Conservation (phyloP, 2,113 vertebrate species). For the Atlantisia rogersi region DNA sequence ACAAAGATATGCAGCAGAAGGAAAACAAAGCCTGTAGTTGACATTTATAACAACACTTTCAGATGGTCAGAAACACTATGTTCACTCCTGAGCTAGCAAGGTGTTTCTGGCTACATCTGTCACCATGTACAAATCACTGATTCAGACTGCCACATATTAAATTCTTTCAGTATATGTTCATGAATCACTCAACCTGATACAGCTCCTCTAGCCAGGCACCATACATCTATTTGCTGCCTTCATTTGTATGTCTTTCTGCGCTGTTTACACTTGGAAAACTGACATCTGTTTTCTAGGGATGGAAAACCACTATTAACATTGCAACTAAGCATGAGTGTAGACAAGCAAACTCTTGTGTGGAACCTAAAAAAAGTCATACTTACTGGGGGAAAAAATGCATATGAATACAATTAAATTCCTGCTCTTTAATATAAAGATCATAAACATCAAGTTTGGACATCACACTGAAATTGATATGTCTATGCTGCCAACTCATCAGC, state of each 20-base stretch:
- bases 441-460: not conserved
- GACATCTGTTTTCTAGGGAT: not conserved
- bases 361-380: not conserved
- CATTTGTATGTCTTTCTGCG: not conserved
- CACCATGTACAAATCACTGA: conserved; percentile 25
- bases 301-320: not conserved
- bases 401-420: not conserved
- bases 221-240: not conserved
- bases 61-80: conserved; percentile 1
- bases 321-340: not conserved
- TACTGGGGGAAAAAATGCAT: not conserved
- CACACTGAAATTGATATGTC: not conserved
- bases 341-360: not conserved
- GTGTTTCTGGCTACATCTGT: conserved; percentile 31
- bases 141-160: not conserved
- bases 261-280: not conserved
- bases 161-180: not conserved
- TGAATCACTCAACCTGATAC: not conserved
- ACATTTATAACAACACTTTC: not conserved
- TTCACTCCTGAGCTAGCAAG: conserved; percentile 11
- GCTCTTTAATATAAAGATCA: not conserved
- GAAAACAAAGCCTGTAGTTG: not conserved
- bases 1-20: not conserved
- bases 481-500: not conserved
- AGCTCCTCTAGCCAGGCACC: conserved; percentile 1